Percentiles rank a stretch among this genome's conserved stretches.
Evolutionary conservation across 2,113 vertebrate genomes (phyloP).

Genomic region (Dipodomys spectabilis): DNA sequence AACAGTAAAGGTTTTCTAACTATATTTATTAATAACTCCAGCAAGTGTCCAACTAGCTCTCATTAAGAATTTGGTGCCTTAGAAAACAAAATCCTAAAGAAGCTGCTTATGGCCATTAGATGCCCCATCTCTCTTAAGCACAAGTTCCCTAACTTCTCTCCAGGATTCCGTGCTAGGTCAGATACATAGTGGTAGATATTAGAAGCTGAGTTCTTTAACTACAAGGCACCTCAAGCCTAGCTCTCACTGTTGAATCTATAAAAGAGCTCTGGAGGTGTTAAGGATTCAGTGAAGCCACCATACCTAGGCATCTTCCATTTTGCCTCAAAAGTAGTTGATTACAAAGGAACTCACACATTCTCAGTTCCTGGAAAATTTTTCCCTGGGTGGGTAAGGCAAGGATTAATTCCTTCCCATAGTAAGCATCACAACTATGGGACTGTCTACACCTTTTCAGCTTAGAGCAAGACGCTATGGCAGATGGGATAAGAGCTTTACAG

Average conservation of each 20-base stretch:
- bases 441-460: background rate
- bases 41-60: background rate
- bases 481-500: background rate
- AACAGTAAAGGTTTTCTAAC: background rate
- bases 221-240: background rate
- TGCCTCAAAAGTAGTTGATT: constrained; percentile 27
- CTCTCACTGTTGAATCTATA: background rate
- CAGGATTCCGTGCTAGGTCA: background rate
- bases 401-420: background rate
- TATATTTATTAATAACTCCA: background rate
- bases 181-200: background rate
- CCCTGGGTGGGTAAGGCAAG: background rate
- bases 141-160: background rate
- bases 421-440: background rate
- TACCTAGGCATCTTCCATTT: background rate
- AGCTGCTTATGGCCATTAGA: background rate
- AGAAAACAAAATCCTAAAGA: background rate
- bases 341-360: background rate
- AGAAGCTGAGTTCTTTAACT: background rate
- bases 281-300: background rate
- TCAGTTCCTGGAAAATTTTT: constrained; percentile 20
- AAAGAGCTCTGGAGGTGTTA: background rate
- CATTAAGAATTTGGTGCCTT: background rate
- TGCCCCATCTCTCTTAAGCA: background rate
- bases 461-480: background rate